Base-by-base conservation (phyloP, 1,140 invertebrate species). In the Bombus soroeensis region DNA sequence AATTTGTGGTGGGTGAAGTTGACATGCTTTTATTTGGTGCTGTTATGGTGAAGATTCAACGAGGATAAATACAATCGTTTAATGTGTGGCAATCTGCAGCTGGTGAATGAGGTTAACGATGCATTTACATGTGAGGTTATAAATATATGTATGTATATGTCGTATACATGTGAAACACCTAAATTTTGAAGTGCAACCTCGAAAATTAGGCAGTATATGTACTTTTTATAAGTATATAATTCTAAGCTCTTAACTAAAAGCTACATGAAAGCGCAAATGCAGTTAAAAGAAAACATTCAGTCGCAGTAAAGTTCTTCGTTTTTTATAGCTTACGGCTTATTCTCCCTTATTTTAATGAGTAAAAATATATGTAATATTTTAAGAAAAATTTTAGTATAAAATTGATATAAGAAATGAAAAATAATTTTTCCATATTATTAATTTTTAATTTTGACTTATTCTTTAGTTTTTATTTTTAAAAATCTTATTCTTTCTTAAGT, bases 41-140 rank as follows among this genome's bases (percentile, higher is more conserved):
- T 41, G 25, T 41, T 8, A 25, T 10, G 53, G 32, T n/a, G 32
- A 57, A 59, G 39, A 43, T 13, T 41, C 59, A 18, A 13, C 37
- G 41, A 64, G 39, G 41, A 80, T 68, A 37, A 37, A 37, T 43
- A 47, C 13, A 13, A 22, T 41, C 39, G 41, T 78, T 66, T 43
- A 79, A 79, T n/a, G 25, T 22, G 77, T 34, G 34, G 12, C 76
- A 34, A 68, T 68, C 77, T 68, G 43, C 66, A 43, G n/a, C 39
- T 66, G 68, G 34, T 53, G 47, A 72, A 47, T 59, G 18, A 59
- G 28, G 39, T 43, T 73, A 81, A 81, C 53, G 53, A 81, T 81
- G 37, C 9, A 22, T 32, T 72, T 53, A 62, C 13, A 32, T 41
- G 39, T n/a, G 25, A 72, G 28, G n/a, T 25, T 43, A 15, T 41